Evolutionary conservation across 2,797 vertebrate species (phyloP).

Genomic region (Helicolenus hilgendorfi): DNA sequence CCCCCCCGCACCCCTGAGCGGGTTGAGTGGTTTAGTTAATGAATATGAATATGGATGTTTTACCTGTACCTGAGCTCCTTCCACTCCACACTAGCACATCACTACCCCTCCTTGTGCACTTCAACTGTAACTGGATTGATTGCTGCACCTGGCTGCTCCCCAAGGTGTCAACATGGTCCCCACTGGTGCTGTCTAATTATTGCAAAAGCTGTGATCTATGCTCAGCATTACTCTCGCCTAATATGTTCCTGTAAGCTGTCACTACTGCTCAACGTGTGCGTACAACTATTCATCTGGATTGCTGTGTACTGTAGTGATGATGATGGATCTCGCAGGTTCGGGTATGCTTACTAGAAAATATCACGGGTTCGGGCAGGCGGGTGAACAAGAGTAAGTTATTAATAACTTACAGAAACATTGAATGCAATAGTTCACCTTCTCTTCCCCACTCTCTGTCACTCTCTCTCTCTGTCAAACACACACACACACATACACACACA

Average conservation of each 20-base stretch:
- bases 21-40: conserved; percentile 19
- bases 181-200: conserved; percentile 68
- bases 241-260: conserved; percentile 46
- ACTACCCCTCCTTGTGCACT: conserved; percentile 21
- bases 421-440: background rate
- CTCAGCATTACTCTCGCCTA: conserved; percentile 53
- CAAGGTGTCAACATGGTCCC: conserved; percentile 61
- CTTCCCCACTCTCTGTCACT: too few relatives aligned
- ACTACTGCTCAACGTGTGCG: conserved; percentile 20
- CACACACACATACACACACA: too few relatives aligned
- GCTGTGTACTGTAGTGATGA: background rate
- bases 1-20: background rate
- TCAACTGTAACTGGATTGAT: conserved; percentile 62
- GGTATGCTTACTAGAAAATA: background rate
- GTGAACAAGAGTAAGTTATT: background rate
- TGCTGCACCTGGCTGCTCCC: conserved; percentile 51
- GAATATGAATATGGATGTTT: conserved; percentile 12
- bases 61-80: conserved; percentile 11
- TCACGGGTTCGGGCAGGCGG: background rate
- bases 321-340: background rate
- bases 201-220: conserved; percentile 69
- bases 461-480: too few relatives aligned
- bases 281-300: background rate
- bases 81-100: background rate
- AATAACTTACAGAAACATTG: background rate